Conservation (phyloP, 64 coral and sea anemone genomes). For the Anthopleura sola region DNA sequence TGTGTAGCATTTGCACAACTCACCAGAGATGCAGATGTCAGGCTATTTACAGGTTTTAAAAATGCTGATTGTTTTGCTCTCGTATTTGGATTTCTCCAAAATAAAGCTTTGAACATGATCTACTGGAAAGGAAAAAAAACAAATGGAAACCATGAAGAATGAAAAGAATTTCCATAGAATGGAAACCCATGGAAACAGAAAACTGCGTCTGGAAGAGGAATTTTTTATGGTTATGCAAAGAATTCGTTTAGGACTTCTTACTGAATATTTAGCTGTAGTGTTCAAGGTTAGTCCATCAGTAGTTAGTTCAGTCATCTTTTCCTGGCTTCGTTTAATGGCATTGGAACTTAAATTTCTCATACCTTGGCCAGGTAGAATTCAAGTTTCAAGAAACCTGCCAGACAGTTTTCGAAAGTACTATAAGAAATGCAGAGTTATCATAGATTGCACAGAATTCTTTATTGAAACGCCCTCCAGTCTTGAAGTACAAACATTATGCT, state of each 20-base stretch:
- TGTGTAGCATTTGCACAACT: slow-evolving; percentile 32
- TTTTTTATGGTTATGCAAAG: slow-evolving; percentile 49
- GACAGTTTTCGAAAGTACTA: slow-evolving; percentile 39
- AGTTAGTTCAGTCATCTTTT: slow-evolving; percentile 40
- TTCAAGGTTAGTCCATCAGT: slow-evolving; percentile 18
- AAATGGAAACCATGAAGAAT: slow-evolving; percentile 24
- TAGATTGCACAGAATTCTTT: not conserved
- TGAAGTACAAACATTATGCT: not conserved
- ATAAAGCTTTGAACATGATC: slow-evolving; percentile 37
- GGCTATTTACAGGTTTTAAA: slow-evolving; percentile 30
- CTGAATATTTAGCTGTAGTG: slow-evolving; percentile 39
- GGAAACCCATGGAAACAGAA: slow-evolving; percentile 20
- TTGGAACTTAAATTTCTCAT: not conserved
- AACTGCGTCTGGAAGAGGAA: slow-evolving; percentile 40
- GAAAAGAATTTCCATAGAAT: not conserved
- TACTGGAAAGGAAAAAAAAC: slow-evolving; percentile 50
- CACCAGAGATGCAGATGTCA: slow-evolving; percentile 40
- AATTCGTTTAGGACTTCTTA: slow-evolving; percentile 29
- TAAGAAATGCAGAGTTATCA: not conserved
- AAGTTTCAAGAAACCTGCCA: not conserved
- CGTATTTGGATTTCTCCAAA: slow-evolving; percentile 27
- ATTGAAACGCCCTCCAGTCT: not conserved
- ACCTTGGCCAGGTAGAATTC: not conserved
- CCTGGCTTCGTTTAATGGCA: slow-evolving; percentile 1
- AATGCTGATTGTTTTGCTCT: slow-evolving; percentile 39